phyloP scores from a whole-genome alignment of 1,140 invertebrate species.

The Littorina saxatilis region DNA sequence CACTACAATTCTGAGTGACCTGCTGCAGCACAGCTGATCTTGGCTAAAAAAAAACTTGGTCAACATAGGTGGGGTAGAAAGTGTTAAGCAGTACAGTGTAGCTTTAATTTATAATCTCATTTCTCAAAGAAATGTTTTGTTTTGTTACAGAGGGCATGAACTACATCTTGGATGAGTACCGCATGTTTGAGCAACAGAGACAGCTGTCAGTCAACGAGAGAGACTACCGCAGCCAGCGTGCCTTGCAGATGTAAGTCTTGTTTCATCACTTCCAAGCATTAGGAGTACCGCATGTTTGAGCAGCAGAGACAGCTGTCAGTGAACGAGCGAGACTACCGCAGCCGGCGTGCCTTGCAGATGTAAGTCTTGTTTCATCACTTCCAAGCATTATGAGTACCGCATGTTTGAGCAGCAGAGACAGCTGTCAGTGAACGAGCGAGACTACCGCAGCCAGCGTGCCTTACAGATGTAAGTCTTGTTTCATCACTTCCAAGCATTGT shows the following conservation, averaged over 20 bases:
- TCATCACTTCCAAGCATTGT: no score
- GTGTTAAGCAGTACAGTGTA: no score
- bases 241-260: slow-evolving; percentile 59
- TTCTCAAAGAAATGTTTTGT: no score
- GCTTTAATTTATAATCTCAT: no score
- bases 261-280: no score
- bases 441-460: slow-evolving; percentile 44
- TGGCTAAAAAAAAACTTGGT: no score
- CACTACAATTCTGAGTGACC: no score
- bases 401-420: slow-evolving; percentile 54
- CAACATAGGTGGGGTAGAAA: no score
- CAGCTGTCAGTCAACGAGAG: slow-evolving; percentile 48
- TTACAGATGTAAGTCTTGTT: slow-evolving; percentile 61
- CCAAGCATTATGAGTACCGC: no score
- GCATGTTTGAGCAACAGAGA: slow-evolving; percentile 55
- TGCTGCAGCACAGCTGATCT: no score
- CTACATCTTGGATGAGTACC: slow-evolving; percentile 54
- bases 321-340: slow-evolving; percentile 45
- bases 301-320: slow-evolving; percentile 46
- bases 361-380: no score
- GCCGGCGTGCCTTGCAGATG: slow-evolving; percentile 52
- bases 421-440: slow-evolving; percentile 49
- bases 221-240: slow-evolving; percentile 44
- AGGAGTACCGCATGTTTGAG: slow-evolving; percentile 59
- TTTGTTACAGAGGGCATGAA: slow-evolving; percentile 61